These are phyloP conservation scores for Perodicticus potto DNA, from an alignment of 2,797 vertebrate species.

Conservation along the genomic window DNA sequence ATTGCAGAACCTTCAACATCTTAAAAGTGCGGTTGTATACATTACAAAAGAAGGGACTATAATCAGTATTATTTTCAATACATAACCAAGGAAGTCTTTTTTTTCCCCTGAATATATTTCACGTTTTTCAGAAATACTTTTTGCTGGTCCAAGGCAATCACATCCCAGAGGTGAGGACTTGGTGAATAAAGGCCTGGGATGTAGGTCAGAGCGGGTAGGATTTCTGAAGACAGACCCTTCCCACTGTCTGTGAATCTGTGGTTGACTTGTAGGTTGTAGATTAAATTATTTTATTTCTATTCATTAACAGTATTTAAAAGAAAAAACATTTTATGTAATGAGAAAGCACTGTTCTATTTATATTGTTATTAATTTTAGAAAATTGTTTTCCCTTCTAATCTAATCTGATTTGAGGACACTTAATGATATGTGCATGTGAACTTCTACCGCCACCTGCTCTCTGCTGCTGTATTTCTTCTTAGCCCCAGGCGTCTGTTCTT, in stretches of 20 bases:
- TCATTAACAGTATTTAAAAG: constrained; percentile 10
- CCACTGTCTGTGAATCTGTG: not conserved
- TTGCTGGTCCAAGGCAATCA: not conserved
- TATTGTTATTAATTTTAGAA: not conserved
- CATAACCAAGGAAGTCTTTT: not conserved
- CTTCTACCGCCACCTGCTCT: not conserved
- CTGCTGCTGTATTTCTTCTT: not conserved
- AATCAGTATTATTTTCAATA: not conserved
- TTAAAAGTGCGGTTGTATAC: not conserved
- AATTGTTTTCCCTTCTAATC: not conserved
- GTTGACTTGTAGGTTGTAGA: not conserved
- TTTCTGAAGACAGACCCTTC: not conserved
- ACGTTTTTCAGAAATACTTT: not conserved
- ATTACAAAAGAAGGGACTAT: not conserved
- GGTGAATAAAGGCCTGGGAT: not conserved
- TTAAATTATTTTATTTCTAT: not conserved
- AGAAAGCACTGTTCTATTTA: not conserved
- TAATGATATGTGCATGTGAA: not conserved
- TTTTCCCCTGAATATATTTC: not conserved
- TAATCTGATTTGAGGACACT: not conserved
- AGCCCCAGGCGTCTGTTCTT: not conserved
- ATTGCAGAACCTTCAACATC: not conserved
- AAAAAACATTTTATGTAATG: not conserved
- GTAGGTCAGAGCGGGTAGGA: not conserved
- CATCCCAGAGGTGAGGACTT: not conserved